A percentile compares a stretch with the other conserved stretches of the same genome.
These are phyloP conservation scores for Phrynocephalus forsythii DNA, from an alignment of 2,797 vertebrate genomes.

Conservation along the genomic window DNA sequence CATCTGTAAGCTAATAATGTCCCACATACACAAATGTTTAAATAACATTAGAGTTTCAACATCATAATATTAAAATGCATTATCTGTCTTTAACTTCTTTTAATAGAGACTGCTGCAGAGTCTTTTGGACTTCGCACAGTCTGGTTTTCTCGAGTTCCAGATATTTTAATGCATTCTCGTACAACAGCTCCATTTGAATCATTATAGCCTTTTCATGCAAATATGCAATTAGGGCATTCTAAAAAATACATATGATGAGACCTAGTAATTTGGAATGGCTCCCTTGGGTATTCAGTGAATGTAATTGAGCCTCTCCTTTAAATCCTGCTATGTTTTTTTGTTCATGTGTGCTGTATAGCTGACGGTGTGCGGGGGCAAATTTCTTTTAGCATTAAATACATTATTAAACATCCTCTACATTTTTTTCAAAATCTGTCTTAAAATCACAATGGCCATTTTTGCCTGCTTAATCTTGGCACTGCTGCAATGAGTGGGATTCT, in stretches of 20 bases:
- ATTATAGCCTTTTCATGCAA: constrained; percentile 37
- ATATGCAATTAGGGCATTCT: constrained; percentile 13
- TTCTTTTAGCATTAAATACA: constrained; percentile 29
- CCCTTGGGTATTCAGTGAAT: constrained; percentile 34
- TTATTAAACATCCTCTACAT: neutral
- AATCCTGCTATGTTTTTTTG: neutral
- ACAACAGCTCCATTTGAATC: constrained; percentile 31
- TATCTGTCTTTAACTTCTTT: constrained; percentile 23
- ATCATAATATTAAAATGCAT: constrained; percentile 17
- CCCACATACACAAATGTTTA: constrained; percentile 46
- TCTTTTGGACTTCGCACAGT: constrained; percentile 26
- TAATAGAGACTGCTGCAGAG: neutral
- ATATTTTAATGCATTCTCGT: constrained; percentile 43
- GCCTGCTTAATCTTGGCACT: neutral
- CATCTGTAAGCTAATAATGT: constrained; percentile 37
- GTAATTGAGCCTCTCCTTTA: constrained; percentile 35
- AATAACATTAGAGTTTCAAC: constrained; percentile 39
- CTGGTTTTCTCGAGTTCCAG: constrained; percentile 5
- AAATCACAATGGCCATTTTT: neutral
- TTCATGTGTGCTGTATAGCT: constrained; percentile 12
- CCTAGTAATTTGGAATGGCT: constrained; percentile 3
- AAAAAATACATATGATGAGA: constrained; percentile 36
- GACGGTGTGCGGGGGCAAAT: neutral
- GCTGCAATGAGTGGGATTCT: neutral
- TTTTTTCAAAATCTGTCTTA: neutral